phyloP scores from a whole-genome alignment of 2,113 vertebrate genomes.

The zebrafish (Danio rerio) region GRCz12tu NC_133177.1:22998001-22998500 shows the following conservation, averaged over 20 bases:
- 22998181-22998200: slow-evolving; percentile 33
- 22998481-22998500: neutral
- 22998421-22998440: slow-evolving; percentile 11
- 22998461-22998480: slow-evolving; percentile 35
- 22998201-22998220: slow-evolving; percentile 23
- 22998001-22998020: too few species aligned
- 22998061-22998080: too few species aligned
- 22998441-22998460: slow-evolving; percentile 24
- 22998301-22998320: slow-evolving; percentile 42
- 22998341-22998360: slow-evolving; percentile 30
- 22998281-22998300: slow-evolving; percentile 26
- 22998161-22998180: slow-evolving; percentile 42
- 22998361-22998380: slow-evolving; percentile 45
- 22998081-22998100: too few species aligned
- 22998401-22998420: neutral
- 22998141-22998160: slow-evolving; percentile 37
- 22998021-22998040: too few species aligned
- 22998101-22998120: too few species aligned
- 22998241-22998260: slow-evolving; percentile 27
- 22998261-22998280: slow-evolving; percentile 10
- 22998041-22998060: too few species aligned
- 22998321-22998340: slow-evolving; percentile 48
- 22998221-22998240: slow-evolving; percentile 10
- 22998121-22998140: slow-evolving; percentile 13
- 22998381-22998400: slow-evolving; percentile 46